Conservation (phyloP, 92 coral and sea anemone genomes). For the Bergia sp. region DNA sequence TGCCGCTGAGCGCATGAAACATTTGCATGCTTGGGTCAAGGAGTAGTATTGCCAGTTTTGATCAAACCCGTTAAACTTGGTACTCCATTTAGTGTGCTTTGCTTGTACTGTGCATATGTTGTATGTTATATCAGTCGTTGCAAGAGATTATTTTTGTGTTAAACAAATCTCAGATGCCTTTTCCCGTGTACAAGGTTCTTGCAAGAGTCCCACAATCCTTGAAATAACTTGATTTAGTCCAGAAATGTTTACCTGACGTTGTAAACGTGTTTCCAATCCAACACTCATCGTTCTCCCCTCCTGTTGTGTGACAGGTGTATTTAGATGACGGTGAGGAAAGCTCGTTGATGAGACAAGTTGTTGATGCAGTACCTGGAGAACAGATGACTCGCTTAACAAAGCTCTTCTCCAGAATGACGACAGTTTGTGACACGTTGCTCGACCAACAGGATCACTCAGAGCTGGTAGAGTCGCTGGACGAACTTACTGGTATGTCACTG, state of each 20-base stretch:
- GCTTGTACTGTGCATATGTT: no score
- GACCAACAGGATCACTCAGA: constrained; percentile 49
- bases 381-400: constrained; percentile 60
- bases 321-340: background rate
- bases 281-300: background rate
- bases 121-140: no score
- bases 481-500: constrained; percentile 74
- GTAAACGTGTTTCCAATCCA: background rate
- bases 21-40: no score
- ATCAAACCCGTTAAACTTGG: no score
- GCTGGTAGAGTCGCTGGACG: constrained; percentile 66
- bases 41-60: no score
- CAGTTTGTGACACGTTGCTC: constrained; percentile 63
- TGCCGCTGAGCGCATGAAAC: no score
- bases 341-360: constrained; percentile 16
- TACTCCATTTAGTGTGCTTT: no score
- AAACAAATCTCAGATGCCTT: background rate
- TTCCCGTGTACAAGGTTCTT: no score
- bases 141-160: background rate
- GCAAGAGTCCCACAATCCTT: no score
- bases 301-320: constrained; percentile 6
- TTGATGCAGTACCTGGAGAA: constrained; percentile 21
- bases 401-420: constrained; percentile 75
- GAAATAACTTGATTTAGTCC: background rate
- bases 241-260: no score